Evolutionary conservation across 53 echinoderm and acorn worm genomes (phyloP).

Genomic region (Actinopyga echinites): DNA sequence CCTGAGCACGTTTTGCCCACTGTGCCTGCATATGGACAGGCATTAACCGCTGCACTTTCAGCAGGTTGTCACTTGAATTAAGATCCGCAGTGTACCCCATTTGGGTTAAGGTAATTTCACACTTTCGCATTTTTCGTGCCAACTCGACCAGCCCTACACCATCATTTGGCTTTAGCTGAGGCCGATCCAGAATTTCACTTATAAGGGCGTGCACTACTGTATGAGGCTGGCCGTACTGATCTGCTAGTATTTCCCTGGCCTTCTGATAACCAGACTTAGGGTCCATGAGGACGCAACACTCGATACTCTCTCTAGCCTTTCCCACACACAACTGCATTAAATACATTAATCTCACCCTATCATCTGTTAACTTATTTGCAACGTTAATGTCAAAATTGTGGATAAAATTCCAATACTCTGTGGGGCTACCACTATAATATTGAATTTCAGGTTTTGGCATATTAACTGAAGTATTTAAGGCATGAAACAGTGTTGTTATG

Average conservation of each 20-base stretch:
- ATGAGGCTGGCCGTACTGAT: conserved; percentile 51
- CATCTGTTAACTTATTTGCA: conserved; percentile 12
- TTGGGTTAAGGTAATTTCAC: conserved; percentile 50
- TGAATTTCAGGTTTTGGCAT: neutral
- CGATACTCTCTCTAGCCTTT: conserved; percentile 49
- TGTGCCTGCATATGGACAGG: conserved; percentile 44
- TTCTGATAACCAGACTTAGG: conserved; percentile 5
- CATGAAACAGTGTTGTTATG: no score
- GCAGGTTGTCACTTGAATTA: conserved; percentile 41
- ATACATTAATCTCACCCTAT: conserved; percentile 40
- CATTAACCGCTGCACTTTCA: conserved; percentile 57
- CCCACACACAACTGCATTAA: conserved; percentile 47
- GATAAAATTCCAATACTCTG: conserved; percentile 17
- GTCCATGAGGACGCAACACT: conserved; percentile 36
- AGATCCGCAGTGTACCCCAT: conserved; percentile 48
- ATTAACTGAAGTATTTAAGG: neutral
- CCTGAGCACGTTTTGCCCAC: conserved; percentile 52
- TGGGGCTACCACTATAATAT: neutral
- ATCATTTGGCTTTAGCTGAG: conserved; percentile 51
- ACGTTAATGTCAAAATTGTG: conserved; percentile 29
- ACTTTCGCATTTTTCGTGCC: conserved; percentile 53
- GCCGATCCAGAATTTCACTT: conserved; percentile 27
- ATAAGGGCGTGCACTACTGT: conserved; percentile 16
- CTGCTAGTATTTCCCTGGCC: conserved; percentile 26
- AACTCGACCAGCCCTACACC: conserved; percentile 35